phyloP scores from a whole-genome alignment of 2,113 vertebrate species.

The Natator depressus region DNA sequence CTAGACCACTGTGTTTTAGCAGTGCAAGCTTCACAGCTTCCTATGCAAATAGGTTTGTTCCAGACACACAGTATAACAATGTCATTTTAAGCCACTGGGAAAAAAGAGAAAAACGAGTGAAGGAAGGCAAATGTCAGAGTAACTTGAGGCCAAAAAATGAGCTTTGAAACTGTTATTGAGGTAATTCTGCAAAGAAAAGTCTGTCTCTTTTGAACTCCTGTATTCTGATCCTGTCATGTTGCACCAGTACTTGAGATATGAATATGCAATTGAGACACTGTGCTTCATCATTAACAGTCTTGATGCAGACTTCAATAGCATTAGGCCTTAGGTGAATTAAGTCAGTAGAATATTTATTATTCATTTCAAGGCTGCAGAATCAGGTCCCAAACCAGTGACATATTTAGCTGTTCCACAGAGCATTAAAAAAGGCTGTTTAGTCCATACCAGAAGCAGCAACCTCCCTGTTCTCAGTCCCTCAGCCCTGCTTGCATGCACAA shows the following conservation, averaged over 20 bases:
- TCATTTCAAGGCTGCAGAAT: background rate
- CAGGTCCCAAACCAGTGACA: background rate
- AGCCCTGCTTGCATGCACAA: background rate
- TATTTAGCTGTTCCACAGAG: background rate
- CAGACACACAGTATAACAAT: background rate
- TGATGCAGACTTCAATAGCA: background rate
- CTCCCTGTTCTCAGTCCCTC: constrained; percentile 6
- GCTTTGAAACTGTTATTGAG: background rate
- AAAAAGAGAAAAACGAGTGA: background rate
- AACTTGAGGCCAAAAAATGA: background rate
- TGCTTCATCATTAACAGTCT: background rate
- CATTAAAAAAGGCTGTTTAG: background rate
- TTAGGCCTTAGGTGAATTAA: background rate
- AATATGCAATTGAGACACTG: background rate
- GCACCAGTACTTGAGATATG: background rate
- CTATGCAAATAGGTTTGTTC: background rate
- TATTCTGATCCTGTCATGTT: background rate
- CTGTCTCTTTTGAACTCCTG: background rate
- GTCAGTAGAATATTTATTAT: background rate
- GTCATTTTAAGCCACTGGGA: accelerated
- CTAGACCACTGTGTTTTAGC: background rate
- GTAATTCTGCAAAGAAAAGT: background rate
- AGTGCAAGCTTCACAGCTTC: background rate
- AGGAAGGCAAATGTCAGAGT: accelerated
- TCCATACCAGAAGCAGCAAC: background rate